Conservation (phyloP, 2,888 invertebrate species). For the Pandemis cinnamomeana region DNA sequence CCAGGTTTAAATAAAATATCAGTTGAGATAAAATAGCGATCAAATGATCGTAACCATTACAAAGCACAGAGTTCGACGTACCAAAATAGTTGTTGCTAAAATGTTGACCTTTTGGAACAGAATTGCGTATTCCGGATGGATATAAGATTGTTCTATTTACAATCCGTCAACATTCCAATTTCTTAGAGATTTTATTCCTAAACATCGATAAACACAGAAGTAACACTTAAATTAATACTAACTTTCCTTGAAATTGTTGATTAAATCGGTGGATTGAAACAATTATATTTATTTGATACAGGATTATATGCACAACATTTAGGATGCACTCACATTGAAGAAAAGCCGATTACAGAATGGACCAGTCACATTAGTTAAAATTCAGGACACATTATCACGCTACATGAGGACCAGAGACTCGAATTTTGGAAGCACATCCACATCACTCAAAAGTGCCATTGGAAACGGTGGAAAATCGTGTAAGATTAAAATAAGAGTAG, state of each 20-base stretch:
- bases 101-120: neutral
- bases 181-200: neutral
- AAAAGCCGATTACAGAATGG: no score
- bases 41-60: no score
- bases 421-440: no score
- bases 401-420: no score
- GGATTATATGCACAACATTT: slow-evolving; percentile 13
- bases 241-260: slow-evolving; percentile 1
- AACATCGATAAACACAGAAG: neutral
- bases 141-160: neutral
- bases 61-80: no score
- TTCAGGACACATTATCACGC: no score
- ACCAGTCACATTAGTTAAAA: no score
- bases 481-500: no score
- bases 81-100: neutral
- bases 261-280: slow-evolving; percentile 25
- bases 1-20: no score
- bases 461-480: no score
- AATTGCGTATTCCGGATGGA: neutral
- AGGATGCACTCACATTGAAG: neutral
- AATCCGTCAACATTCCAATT: neutral
- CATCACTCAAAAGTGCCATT: no score
- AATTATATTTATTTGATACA: slow-evolving; percentile 14
- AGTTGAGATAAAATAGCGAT: no score
- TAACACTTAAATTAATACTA: neutral